Evolutionary conservation across 2,797 vertebrate genomes (phyloP).

Genomic region (Gymnothorax reevesii): DNA sequence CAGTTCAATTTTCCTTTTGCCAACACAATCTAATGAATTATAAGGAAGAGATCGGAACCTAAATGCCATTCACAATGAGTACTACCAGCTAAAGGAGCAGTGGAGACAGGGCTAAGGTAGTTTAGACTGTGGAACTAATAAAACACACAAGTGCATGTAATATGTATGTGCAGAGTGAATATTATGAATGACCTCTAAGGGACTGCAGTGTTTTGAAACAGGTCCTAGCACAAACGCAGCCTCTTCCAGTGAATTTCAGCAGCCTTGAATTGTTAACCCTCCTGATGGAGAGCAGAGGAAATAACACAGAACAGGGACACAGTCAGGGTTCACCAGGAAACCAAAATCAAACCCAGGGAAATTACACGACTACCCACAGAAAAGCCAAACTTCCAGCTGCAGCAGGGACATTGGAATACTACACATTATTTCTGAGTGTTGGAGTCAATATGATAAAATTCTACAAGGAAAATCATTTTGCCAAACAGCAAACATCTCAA

Average conservation of each 20-base stretch:
- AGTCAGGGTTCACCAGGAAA: slow-evolving; percentile 13
- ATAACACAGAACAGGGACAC: slow-evolving; percentile 44
- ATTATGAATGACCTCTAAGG: slow-evolving; percentile 41
- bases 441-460: not conserved
- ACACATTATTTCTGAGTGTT: not conserved
- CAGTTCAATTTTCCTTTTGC: slow-evolving; percentile 49
- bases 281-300: slow-evolving; percentile 46
- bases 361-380: slow-evolving; percentile 27
- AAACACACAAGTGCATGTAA: slow-evolving; percentile 2
- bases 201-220: slow-evolving; percentile 26
- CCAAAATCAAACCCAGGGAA: slow-evolving; percentile 30
- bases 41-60: slow-evolving; percentile 46
- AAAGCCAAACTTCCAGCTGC: not conserved
- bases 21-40: slow-evolving; percentile 36
- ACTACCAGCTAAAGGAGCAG: slow-evolving; percentile 27
- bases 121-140: slow-evolving; percentile 3
- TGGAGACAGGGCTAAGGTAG: slow-evolving; percentile 19
- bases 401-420: not conserved
- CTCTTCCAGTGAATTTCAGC: slow-evolving; percentile 38
- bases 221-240: slow-evolving; percentile 29
- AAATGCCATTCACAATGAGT: slow-evolving; percentile 55
- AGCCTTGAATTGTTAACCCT: slow-evolving; percentile 58
- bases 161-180: not conserved
- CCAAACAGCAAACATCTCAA: not conserved
- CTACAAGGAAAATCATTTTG: not conserved